These are phyloP conservation scores for Pantelozetes paolii DNA, from an alignment of 2,888 invertebrate species.

Conservation along the genomic window DNA sequence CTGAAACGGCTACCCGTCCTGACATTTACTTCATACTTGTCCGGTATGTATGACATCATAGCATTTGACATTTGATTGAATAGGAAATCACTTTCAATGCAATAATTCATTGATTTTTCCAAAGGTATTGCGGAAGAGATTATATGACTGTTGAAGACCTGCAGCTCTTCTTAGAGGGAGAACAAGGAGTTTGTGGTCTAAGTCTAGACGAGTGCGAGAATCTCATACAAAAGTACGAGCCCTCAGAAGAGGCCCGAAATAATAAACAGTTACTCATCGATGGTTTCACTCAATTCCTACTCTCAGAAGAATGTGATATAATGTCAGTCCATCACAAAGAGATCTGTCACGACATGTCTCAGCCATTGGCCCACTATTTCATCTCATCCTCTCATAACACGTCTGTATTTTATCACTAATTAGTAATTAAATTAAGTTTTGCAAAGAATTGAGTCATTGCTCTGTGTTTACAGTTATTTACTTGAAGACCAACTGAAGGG, in stretches of 20 bases:
- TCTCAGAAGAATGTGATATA: constrained; percentile 55
- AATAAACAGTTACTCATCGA: constrained; percentile 59
- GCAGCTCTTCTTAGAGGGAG: constrained; percentile 60
- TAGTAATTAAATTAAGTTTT: neutral
- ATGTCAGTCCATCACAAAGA: constrained; percentile 54
- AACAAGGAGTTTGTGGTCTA: constrained; percentile 59
- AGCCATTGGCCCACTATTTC: constrained; percentile 56
- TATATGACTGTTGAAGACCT: constrained; percentile 59
- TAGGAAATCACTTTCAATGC: neutral
- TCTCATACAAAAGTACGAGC: constrained; percentile 58
- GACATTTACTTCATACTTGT: constrained; percentile 61
- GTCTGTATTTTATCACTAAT: constrained; percentile 49
- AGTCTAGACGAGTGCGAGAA: constrained; percentile 57
- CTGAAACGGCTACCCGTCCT: constrained; percentile 61
- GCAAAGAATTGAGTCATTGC: neutral
- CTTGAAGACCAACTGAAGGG: constrained; percentile 58
- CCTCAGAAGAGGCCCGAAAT: constrained; percentile 57
- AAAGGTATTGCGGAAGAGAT: constrained; percentile 54
- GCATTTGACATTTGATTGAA: neutral
- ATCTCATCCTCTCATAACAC: constrained; percentile 57
- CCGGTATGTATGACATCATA: constrained; percentile 55
- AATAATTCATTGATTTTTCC: neutral
- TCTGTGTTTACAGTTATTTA: constrained; percentile 51
- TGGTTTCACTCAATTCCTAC: constrained; percentile 54
- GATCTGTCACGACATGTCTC: constrained; percentile 57